Evolutionary conservation across 2,113 vertebrate species (phyloP), one percentile per base, ranked within the genome.

Genomic region (Amphiprion percula): DNA sequence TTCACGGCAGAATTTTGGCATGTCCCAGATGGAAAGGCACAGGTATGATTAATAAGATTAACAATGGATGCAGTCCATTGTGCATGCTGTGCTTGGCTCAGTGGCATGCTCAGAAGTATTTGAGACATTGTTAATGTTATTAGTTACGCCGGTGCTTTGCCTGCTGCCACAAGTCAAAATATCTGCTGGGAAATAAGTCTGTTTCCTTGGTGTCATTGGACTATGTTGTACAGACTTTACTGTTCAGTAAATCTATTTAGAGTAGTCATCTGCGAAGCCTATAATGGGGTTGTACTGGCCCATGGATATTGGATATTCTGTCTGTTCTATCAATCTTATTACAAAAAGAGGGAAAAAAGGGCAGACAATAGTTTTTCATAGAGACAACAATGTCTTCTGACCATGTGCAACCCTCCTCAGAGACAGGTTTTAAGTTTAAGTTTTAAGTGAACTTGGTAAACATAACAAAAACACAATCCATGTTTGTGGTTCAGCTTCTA

Each of bases 111-210:
- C 19, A 5, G 30, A 16, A 23, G 19, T 16, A 59, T 23, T 44
- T 30, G 26, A 37, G 74, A 2, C 24, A 61, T 12, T 0, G 0
- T 41, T 62, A 60, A 60, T 47, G 56, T 47, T 23, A 58, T 69
- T 49, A 62, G 41, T 50, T 50, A 28, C 39, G 47, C 55, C 26
- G 28, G 26, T 37, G 64, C 26, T 37, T 16, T 68, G 10, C 6
- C 30, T 60, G 24, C 15, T 54, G 16, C 37, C 10, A 55, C 21
- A 53, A 46, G 47, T 67, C 55, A 61, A 68, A 46, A 61, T 61
- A 41, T 52, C 30, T 79, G 17, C 28, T 2, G 5, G 11, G 50
- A 37, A 53, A 60, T 11, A 14, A 12, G 17, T 37, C 2, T 26
- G 7, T 41, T 68, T 19, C 44, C 11, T 39, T 28, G 9, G 55